Evolutionary conservation across 1,140 invertebrate genomes (phyloP), one percentile per base, ranked within the genome.

Genomic region (Aphaenogaster ashmeadi): DNA sequence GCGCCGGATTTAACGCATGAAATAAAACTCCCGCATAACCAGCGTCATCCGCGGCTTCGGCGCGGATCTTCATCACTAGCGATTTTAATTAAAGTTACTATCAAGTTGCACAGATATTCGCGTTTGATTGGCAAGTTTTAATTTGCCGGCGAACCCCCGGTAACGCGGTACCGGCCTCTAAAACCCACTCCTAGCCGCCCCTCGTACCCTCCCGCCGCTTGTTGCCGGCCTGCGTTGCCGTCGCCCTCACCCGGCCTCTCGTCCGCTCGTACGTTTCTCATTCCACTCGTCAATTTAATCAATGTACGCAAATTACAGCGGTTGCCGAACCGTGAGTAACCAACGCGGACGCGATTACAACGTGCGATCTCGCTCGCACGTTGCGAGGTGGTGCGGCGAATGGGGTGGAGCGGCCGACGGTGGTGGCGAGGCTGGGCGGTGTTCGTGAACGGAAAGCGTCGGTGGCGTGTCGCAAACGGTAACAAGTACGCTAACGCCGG

Each of bases 221-320:
- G 66, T 38, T 88, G 36, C 38, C 56, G 41, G 60, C 56, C 56
- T n/a, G 67, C 13, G 33, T 56, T 5, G 27, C 41, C 71, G 33
- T 52, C 86, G 11, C 62, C 77, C 74, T 89, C 85, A 62, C 89
- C 83, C 64, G 47, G 50, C n/a, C 66, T 87, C 88, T 83, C 85
- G 56, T 44, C 58, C 60, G 58, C 33, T 67, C 54, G 47, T 80
- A 67, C 89, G 86, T 86, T 87, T 86, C 88, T 85, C 74, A 78
- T 79, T 81, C 88, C 90, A 92, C 92, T 91, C 92, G 91, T 92
- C 92, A 91, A 94, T 94, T 92, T 91, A 94, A 94, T 94, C 94
- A 93, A 93, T 92, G 93, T 89, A 91, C 92, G 91, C 92, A 94
- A 95, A 94, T 94, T 94, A 92, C 91, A 88, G 89, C 64, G 91